Conservation (phyloP, 2,113 vertebrate species). For the Donacobius atricapilla region DNA sequence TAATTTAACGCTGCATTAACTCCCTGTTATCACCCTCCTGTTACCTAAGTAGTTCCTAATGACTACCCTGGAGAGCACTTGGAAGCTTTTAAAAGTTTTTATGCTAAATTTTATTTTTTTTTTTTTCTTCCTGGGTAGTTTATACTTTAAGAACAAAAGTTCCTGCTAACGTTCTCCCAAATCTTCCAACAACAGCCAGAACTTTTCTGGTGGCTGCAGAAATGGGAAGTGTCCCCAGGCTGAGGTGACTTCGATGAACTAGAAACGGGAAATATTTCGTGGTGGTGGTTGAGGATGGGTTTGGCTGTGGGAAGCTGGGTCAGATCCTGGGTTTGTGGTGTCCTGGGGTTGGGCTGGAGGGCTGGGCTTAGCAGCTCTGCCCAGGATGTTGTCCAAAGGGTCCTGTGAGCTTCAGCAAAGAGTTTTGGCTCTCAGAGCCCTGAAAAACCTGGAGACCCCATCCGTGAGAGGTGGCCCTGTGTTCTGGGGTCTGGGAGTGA, state of each 20-base stretch:
- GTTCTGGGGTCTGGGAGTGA: background rate
- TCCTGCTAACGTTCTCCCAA: slow-evolving; percentile 28
- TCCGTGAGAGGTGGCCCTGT: background rate
- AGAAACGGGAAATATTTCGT: background rate
- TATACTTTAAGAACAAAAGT: slow-evolving; percentile 65
- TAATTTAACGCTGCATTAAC: slow-evolving; percentile 73
- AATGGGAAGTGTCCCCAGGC: background rate
- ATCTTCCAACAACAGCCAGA: background rate
- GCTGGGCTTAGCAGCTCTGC: background rate
- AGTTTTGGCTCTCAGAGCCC: background rate
- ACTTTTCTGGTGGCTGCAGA: background rate
- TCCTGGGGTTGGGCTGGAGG: background rate
- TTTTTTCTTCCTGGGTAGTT: background rate
- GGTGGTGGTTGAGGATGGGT: background rate
- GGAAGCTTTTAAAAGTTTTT: slow-evolving; percentile 76
- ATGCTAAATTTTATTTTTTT: slow-evolving; percentile 37
- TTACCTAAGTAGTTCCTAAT: slow-evolving; percentile 76
- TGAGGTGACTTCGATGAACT: background rate
- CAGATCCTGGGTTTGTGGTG: background rate
- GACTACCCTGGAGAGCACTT: slow-evolving; percentile 75
- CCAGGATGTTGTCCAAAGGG: background rate
- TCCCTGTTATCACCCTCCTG: slow-evolving; percentile 67
- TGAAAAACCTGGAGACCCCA: fast-evolving
- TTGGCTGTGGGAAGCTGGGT: background rate
- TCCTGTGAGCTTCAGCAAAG: background rate